Conservation (phyloP, 1,140 invertebrate genomes). For the Neodiprion fabricii region DNA sequence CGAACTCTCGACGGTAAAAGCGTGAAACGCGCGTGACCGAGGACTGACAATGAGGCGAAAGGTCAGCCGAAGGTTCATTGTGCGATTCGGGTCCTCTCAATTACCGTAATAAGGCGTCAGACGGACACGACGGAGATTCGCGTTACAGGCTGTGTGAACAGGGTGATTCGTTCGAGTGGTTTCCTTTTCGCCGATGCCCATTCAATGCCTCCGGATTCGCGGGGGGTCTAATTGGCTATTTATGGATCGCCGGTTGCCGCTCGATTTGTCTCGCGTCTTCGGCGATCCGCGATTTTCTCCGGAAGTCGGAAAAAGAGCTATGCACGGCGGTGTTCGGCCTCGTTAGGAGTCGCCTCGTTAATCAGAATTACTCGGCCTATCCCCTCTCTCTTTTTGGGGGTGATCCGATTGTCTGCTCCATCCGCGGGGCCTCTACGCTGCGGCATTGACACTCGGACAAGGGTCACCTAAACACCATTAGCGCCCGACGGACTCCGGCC, state of each 20-base stretch:
- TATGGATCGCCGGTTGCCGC: background rate
- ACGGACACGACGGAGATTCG: too few relatives aligned
- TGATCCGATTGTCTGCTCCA: conserved; percentile 31
- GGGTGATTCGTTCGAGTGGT: background rate
- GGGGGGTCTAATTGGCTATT: background rate
- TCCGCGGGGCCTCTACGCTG: background rate
- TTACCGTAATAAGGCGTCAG: too few relatives aligned
- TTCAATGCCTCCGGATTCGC: background rate
- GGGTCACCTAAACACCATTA: conserved; percentile 46
- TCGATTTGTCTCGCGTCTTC: conserved; percentile 3
- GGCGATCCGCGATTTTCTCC: background rate
- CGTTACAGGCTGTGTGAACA: background rate
- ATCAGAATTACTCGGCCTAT: conserved; percentile 1
- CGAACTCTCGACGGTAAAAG: too few relatives aligned
- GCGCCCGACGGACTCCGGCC: conserved; percentile 34
- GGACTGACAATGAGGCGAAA: too few relatives aligned
- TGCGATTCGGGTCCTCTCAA: too few relatives aligned
- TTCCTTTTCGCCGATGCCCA: background rate
- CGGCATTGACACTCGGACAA: conserved; percentile 36
- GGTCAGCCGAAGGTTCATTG: too few relatives aligned
- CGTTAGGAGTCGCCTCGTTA: conserved; percentile 21
- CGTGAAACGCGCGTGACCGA: too few relatives aligned
- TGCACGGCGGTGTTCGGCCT: background rate
- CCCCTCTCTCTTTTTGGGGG: background rate
- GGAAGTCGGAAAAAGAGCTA: conserved; percentile 14